Evolutionary conservation across 2,888 invertebrate species (phyloP).

Genomic region (Cartodere bifasciata): DNA sequence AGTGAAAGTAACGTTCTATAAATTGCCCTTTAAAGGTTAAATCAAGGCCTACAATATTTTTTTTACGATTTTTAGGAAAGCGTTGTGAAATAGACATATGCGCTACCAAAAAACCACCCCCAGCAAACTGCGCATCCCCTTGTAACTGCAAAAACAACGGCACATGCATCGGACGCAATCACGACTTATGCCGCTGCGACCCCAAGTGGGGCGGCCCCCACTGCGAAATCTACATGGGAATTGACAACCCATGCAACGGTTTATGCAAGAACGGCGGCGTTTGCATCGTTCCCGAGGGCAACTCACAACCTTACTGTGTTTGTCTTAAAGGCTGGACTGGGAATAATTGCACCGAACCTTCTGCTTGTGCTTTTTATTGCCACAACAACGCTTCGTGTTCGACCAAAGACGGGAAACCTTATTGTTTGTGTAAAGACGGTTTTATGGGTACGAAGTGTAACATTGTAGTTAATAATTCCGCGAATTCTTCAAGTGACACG

Average conservation of each 20-base stretch:
- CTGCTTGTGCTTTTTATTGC: conserved; percentile 37
- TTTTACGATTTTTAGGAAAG: too few species aligned
- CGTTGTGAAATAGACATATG: conserved; percentile 43
- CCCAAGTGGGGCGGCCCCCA: conserved; percentile 42
- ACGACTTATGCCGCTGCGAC: conserved; percentile 42
- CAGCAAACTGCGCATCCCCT: conserved; percentile 11
- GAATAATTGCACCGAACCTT: conserved; percentile 38
- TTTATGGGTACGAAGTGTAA: conserved; percentile 40
- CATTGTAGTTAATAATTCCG: conserved; percentile 7
- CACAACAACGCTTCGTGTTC: conserved; percentile 42
- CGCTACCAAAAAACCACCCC: conserved; percentile 29
- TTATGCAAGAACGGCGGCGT: conserved; percentile 45
- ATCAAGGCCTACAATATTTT: too few species aligned
- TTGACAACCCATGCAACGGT: conserved; percentile 48
- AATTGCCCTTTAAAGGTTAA: too few species aligned
- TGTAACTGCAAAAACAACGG: conserved; percentile 24
- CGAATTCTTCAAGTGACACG: conserved; percentile 9
- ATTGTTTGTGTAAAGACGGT: conserved; percentile 35
- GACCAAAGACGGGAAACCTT: conserved; percentile 26
- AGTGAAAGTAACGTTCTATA: too few species aligned
- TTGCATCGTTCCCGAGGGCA: conserved; percentile 42
- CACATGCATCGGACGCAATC: conserved; percentile 35
- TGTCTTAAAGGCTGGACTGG: conserved; percentile 48
- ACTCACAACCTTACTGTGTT: conserved; percentile 39
- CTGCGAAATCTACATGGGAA: conserved; percentile 44